A percentile compares a stretch with the other conserved stretches of the same genome.
Evolutionary conservation across 64 coral and sea anemone species (phyloP).

Genomic region (Stichodactyla mertensii): DNA sequence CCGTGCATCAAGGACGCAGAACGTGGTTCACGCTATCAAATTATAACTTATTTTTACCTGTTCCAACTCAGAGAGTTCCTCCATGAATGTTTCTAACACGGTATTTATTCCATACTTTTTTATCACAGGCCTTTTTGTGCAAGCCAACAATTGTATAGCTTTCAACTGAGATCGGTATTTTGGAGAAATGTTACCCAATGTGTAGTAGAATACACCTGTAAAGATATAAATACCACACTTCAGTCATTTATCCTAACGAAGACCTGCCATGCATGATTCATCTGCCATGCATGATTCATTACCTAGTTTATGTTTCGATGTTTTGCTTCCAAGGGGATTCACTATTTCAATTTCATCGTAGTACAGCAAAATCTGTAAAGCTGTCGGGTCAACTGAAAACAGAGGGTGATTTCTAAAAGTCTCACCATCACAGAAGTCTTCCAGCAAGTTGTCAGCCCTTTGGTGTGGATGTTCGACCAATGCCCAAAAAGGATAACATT

Average conservation of each 20-base stretch:
- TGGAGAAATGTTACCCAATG: slow-evolving; percentile 50
- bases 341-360: slow-evolving; percentile 67
- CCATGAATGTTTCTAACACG: slow-evolving; percentile 21
- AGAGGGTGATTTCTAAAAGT: slow-evolving; percentile 34
- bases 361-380: slow-evolving; percentile 59
- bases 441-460: slow-evolving; percentile 21
- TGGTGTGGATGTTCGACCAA: slow-evolving; percentile 43
- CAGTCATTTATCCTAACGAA: not conserved
- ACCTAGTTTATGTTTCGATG: slow-evolving; percentile 54
- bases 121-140: slow-evolving; percentile 43
- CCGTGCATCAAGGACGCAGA: not conserved
- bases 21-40: too few species aligned
- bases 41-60: slow-evolving; percentile 21
- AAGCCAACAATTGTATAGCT: slow-evolving; percentile 32
- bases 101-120: slow-evolving; percentile 34
- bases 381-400: slow-evolving; percentile 49
- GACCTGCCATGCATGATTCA: too few species aligned
- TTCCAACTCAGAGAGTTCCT: slow-evolving; percentile 33
- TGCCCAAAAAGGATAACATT: too few species aligned
- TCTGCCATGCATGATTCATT: not conserved
- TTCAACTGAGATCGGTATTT: slow-evolving; percentile 45
- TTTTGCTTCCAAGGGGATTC: slow-evolving; percentile 61
- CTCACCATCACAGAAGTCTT: slow-evolving; percentile 41
- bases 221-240: slow-evolving; percentile 3
- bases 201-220: slow-evolving; percentile 44